Base-by-base conservation (phyloP, 2,888 invertebrate genomes). In the Acronicta alni region DNA sequence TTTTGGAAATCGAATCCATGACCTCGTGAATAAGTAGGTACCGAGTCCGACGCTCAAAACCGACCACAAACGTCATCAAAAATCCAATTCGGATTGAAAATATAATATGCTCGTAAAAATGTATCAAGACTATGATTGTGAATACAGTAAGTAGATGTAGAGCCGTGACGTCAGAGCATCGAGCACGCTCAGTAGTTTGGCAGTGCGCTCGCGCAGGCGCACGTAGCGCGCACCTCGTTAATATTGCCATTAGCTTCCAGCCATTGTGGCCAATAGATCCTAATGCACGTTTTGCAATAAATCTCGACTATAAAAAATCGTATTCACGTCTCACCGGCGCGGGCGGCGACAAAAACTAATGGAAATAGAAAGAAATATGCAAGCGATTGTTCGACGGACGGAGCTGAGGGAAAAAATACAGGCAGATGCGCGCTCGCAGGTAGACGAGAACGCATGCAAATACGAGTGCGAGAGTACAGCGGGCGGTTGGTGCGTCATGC, bases 401-500 rank as follows among this genome's bases (percentile, higher is more conserved):
- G 72, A 65, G 70, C 73, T 64, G 75, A 47, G 68, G 7, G 59
- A 76, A 87, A 86, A 88, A 77, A 73, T 51, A 51, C 58, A 62
- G 64, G 59, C 76, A 75, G 77, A 85, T 88, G 89, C 84, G 82
- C 70, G 72, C 63, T 82, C 83, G 85, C 89, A 88, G 88, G 89
- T 89, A 89, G 83, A 75, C 72, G 68, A 37, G 46, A 20, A 66
- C 71, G 82, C 86, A 88, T 86, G 87, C 87, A 85, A 85, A 85
- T 86, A 62, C 49, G 48, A 55, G 41, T 39, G 15, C 26, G 38
- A 58, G 39, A 39, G 49, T 35, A 35, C 26, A 15, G n/a, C 10
- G 30, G 44, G 15, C n/a, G 17, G 15, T 32, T 30, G 26, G 44
- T 48, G 38, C 26, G 54, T 48, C 52, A 59, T 43, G 30, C 49